Percentiles rank a stretch among this genome's conserved stretches.
Evolutionary conservation across 2,113 vertebrate species (phyloP).

Genomic region (Pomatostomus ruficeps): DNA sequence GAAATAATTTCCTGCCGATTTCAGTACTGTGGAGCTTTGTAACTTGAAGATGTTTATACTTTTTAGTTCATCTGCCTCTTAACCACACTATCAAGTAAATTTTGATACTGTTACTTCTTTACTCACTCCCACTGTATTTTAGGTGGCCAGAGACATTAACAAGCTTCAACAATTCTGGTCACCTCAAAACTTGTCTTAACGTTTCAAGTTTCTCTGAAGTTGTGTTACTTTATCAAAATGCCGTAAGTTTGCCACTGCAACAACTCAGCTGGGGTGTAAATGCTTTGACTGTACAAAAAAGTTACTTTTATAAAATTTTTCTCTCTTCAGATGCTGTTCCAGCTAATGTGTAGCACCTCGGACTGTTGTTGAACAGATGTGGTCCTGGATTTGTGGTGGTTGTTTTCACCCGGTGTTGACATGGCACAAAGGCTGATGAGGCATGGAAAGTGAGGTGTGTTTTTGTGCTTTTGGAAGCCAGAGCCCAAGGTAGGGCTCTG

Average conservation of each 20-base stretch:
- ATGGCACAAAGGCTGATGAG: background rate
- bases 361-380: background rate
- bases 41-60: background rate
- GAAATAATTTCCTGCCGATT: background rate
- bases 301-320: background rate
- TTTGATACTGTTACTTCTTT: background rate
- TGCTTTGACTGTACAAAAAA: background rate
- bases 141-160: background rate
- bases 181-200: background rate
- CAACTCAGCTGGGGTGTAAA: background rate
- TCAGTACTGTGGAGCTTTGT: background rate
- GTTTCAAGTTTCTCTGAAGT: background rate
- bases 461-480: background rate
- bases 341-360: background rate
- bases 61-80: background rate
- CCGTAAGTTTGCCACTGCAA: background rate
- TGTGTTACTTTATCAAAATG: background rate
- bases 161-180: background rate
- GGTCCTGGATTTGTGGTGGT: background rate
- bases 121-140: background rate
- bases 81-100: background rate
- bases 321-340: background rate
- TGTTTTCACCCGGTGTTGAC: background rate
- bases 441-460: background rate
- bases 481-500: conserved; percentile 24